Conservation (phyloP, 2,113 vertebrate species). For the Zosterops borbonicus region DNA sequence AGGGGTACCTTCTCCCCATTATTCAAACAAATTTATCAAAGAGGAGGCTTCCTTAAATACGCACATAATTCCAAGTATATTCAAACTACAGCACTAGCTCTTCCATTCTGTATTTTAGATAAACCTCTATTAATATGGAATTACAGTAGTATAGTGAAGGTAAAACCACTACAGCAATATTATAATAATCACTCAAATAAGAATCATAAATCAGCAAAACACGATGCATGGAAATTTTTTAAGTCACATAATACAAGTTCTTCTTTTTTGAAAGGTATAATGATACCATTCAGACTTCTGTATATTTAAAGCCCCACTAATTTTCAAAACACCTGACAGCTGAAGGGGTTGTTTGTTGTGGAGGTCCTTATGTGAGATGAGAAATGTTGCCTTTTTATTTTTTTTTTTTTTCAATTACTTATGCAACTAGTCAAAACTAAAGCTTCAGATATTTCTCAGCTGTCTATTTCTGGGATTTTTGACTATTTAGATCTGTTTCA, state of each 20-base stretch:
- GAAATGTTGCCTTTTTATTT: not conserved
- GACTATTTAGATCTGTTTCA: not conserved
- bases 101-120: not conserved
- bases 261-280: not conserved
- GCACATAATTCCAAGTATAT: not conserved
- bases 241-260: not conserved
- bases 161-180: not conserved
- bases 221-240: not conserved
- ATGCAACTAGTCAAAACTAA: not conserved
- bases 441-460: not conserved
- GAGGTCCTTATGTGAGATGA: not conserved
- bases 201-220: not conserved
- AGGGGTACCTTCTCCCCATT: not conserved
- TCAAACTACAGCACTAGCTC: not conserved
- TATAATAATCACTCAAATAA: not conserved
- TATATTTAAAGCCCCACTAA: not conserved
- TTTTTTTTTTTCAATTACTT: not conserved
- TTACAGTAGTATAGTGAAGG: not conserved
- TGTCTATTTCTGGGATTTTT: not conserved
- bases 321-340: not conserved
- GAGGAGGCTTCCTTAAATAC: not conserved
- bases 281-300: not conserved
- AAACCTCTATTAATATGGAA: not conserved
- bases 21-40: not conserved
- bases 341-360: not conserved